Evolutionary conservation across 2,797 vertebrate species (phyloP).

Genomic region (Danio kyathit): DNA sequence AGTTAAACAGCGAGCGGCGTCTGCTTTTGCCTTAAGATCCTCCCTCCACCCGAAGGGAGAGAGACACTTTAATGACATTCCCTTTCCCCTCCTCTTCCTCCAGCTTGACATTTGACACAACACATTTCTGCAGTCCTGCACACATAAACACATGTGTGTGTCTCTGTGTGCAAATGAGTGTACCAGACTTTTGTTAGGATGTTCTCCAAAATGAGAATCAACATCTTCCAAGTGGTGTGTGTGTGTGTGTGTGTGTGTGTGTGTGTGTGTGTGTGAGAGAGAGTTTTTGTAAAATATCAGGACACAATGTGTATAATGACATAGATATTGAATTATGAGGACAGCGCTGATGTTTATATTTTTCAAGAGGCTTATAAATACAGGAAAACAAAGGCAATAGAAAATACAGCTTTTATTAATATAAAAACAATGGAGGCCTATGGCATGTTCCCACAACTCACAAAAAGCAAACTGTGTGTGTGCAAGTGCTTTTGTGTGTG

Average conservation of each 20-base stretch:
- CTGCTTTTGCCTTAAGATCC: slow-evolving; percentile 33
- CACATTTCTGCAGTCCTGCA: slow-evolving; percentile 16
- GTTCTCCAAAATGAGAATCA: slow-evolving; percentile 13
- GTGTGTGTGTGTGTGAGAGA: neutral
- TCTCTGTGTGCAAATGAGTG: slow-evolving; percentile 19
- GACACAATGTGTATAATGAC: neutral
- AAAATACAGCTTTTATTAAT: no score
- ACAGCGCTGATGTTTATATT: no score
- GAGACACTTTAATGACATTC: slow-evolving; percentile 48
- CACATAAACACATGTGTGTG: slow-evolving; percentile 18
- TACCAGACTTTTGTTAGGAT: slow-evolving; percentile 11
- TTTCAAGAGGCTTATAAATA: no score
- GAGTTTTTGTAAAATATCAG: neutral
- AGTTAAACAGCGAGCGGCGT: slow-evolving; percentile 46
- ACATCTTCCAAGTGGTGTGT: neutral
- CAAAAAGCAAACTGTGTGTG: no score
- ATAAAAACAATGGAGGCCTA: no score
- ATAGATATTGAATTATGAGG: neutral
- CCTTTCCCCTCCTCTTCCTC: slow-evolving; percentile 28
- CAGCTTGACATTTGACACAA: slow-evolving; percentile 17
- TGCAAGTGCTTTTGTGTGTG: no score
- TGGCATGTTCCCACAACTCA: no score
- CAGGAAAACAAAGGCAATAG: no score
- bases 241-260: neutral
- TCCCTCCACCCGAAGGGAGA: slow-evolving; percentile 13